These are phyloP conservation scores for Onychomys leucogaster DNA, from an alignment of 2,797 vertebrate genomes.

Conservation along the genomic window DNA sequence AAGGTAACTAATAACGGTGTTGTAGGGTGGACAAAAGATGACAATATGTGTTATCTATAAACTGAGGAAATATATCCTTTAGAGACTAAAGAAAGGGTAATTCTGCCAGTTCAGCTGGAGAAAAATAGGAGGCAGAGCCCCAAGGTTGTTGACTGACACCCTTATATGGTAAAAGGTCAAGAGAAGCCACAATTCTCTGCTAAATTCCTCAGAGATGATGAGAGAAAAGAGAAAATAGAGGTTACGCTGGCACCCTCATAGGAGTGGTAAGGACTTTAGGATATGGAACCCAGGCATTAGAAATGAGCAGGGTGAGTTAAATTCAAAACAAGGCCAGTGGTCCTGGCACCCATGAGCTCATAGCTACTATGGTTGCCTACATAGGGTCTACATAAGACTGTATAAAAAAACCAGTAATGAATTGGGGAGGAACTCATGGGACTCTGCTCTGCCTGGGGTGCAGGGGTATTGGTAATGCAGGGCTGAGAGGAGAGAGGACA, in stretches of 20 bases:
- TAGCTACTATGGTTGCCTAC: neutral
- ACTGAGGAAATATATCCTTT: slow-evolving; percentile 53
- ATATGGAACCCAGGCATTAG: neutral
- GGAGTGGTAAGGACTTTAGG: slow-evolving; percentile 46
- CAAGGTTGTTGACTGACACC: slow-evolving; percentile 18
- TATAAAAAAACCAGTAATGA: neutral
- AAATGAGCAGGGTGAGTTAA: slow-evolving; percentile 36
- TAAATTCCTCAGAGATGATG: slow-evolving; percentile 37
- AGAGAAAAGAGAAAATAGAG: slow-evolving; percentile 30
- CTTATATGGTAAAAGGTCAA: slow-evolving; percentile 34
- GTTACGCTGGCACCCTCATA: neutral
- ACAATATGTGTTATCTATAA: slow-evolving; percentile 45
- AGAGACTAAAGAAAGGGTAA: slow-evolving; percentile 52
- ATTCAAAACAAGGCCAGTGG: slow-evolving; percentile 48
- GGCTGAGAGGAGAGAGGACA: neutral
- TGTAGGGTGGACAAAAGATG: neutral
- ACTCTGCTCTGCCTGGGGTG: neutral
- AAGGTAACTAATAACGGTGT: neutral
- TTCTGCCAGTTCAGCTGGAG: slow-evolving; percentile 25
- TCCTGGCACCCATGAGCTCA: neutral
- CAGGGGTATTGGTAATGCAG: no score
- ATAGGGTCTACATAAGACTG: neutral
- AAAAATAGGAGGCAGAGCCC: slow-evolving; percentile 29
- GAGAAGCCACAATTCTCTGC: neutral
- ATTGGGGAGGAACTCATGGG: neutral